phyloP scores from a whole-genome alignment of 2,888 invertebrate species.

The Thumatha senex region DNA sequence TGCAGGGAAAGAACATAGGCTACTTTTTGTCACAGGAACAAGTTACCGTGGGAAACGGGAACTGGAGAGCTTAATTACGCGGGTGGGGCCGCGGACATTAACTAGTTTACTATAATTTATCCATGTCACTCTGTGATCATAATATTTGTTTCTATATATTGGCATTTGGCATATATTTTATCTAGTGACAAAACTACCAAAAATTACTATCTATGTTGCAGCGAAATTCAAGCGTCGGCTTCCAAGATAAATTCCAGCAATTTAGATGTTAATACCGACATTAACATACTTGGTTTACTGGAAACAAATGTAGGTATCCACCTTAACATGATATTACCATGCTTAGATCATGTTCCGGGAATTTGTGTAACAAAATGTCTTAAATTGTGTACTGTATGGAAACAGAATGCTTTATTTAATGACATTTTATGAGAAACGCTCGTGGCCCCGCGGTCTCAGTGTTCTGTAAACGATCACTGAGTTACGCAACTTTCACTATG shows the following conservation, averaged over 20 bases:
- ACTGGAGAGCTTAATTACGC: too few species aligned
- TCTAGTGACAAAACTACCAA: not conserved
- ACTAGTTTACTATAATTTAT: too few species aligned
- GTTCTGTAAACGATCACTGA: too few species aligned
- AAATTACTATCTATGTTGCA: not conserved
- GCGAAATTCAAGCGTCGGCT: slow-evolving; percentile 20
- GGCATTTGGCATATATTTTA: not conserved
- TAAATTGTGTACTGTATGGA: not conserved
- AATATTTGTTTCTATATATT: not conserved
- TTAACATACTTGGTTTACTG: slow-evolving; percentile 23
- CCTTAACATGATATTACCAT: slow-evolving; percentile 24
- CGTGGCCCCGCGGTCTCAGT: not conserved
- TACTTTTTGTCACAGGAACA: too few species aligned
- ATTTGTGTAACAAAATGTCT: slow-evolving; percentile 16
- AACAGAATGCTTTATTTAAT: not conserved
- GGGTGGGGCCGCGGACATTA: too few species aligned
- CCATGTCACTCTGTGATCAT: too few species aligned
- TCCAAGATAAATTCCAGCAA: slow-evolving; percentile 31
- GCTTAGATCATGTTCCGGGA: slow-evolving; percentile 25
- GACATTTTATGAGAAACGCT: not conserved
- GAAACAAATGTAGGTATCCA: slow-evolving; percentile 14
- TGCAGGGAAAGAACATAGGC: too few species aligned
- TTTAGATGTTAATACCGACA: slow-evolving; percentile 28
- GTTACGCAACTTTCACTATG: too few species aligned
- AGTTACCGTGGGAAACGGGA: too few species aligned